Conservation (phyloP, 2,113 vertebrate species). For the Ctenodactylus gundi region DNA sequence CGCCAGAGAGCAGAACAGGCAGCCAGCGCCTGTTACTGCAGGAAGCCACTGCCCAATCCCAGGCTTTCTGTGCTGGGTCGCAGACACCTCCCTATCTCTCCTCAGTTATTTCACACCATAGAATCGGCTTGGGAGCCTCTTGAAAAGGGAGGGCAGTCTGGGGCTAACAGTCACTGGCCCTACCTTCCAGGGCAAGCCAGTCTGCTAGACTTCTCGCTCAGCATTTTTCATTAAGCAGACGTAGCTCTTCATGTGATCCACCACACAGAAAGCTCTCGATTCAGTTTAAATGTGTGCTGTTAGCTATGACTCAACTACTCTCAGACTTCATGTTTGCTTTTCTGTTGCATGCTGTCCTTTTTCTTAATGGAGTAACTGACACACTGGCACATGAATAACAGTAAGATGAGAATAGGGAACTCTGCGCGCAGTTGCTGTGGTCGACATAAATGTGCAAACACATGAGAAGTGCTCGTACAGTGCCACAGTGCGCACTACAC, state of each 20-base stretch:
- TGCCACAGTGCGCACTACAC: not conserved
- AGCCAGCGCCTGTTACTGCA: conserved; percentile 76
- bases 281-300: not conserved
- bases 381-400: not conserved
- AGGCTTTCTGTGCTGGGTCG: conserved; percentile 66
- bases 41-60: conserved; percentile 81
- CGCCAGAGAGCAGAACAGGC: conserved; percentile 60
- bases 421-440: not conserved
- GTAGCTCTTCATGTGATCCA: conserved; percentile 52
- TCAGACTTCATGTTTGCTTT: not conserved
- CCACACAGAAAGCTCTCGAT: conserved; percentile 63
- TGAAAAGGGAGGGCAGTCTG: not conserved
- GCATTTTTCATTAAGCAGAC: conserved; percentile 63
- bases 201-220: conserved; percentile 55
- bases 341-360: not conserved
- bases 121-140: conserved; percentile 35
- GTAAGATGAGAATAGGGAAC: not conserved
- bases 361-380: not conserved
- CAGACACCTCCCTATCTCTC: conserved; percentile 75
- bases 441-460: not conserved
- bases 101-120: conserved; percentile 42
- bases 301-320: not conserved
- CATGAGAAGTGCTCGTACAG: not conserved
- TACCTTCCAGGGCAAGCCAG: not conserved
- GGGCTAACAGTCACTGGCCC: not conserved